Evolutionary conservation across 2,797 vertebrate genomes (phyloP), one percentile per base, ranked within the genome.

Genomic region (Dryobates pubescens): DNA sequence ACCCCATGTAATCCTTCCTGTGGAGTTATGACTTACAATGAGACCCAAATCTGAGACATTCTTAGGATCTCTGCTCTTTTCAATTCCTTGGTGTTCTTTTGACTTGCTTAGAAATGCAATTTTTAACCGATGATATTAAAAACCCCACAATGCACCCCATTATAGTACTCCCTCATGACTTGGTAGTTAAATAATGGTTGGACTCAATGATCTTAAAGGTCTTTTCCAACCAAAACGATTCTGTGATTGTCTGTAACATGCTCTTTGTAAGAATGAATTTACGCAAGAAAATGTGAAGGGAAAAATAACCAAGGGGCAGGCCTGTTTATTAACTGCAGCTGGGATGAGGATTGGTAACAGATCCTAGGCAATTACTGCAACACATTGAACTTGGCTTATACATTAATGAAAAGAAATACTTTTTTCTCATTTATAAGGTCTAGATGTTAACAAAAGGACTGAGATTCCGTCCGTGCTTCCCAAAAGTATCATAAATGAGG

Each of bases 231-330:
- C 49, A 24, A 51, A 51, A 51, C 49, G 49, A 24, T 51, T 24
- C 49, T 45, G 38, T 71, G 80, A 90, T 38, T 11, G 49, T 51
- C 49, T 51, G 58, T 67, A 92, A 86, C 63, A 73, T 86, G 45
- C 83, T 86, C 77, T 82, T 88, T 79, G 58, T 77, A 86, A 90
- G 90, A 90, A 92, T 82, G 77, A 92, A 86, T 32, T 67, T 83
- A 84, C 59, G 53, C 45, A 75, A 27, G 36, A 67, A 92, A 94
- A 95, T 13, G 63, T 57, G 81, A 86, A 18, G 53, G 29, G 56
- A 15, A 88, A 84, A 90, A 90, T n/a, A 93, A 86, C 20, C 17
- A 83, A 87, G 72, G 59, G 14, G 68, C 32, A 79, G 13, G 27
- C 62, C 87, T 2, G 0, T 69, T 90, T 78, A 86, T 72, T 82